phyloP scores from a whole-genome alignment of 1,140 invertebrate species.

The Paracyclopina nana region DNA sequence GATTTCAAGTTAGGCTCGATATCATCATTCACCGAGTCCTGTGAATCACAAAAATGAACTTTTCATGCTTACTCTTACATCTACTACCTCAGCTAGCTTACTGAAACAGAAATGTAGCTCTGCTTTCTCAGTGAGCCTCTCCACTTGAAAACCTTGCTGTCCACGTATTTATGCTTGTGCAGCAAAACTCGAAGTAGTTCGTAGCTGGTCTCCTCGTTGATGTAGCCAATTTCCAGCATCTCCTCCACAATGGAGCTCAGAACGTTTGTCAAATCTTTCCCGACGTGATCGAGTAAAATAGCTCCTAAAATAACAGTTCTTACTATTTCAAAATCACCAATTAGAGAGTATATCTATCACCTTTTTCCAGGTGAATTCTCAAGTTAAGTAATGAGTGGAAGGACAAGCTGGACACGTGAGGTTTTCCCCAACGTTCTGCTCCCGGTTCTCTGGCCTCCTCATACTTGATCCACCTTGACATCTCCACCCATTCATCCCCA shows the following conservation, averaged over 20 bases:
- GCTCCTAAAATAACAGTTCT: too few species aligned
- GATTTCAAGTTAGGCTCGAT: too few species aligned
- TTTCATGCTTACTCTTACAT: too few species aligned
- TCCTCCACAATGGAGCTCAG: conserved; percentile 64
- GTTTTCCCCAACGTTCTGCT: conserved; percentile 33
- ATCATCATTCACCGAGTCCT: too few species aligned
- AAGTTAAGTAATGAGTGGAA: conserved; percentile 62
- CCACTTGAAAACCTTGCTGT: conserved; percentile 50
- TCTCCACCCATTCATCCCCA: conserved; percentile 14
- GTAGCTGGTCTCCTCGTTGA: conserved; percentile 54
- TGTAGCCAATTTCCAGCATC: conserved; percentile 66
- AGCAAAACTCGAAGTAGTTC: conserved; percentile 62
- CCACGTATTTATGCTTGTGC: conserved; percentile 61
- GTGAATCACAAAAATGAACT: too few species aligned
- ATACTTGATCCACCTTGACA: conserved; percentile 36
- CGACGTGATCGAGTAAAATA: conserved; percentile 68
- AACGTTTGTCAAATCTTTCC: conserved; percentile 62
- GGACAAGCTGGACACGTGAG: conserved; percentile 75
- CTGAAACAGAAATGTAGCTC: too few species aligned
- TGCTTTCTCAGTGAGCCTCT: too few species aligned
- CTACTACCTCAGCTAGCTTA: too few species aligned
- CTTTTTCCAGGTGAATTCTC: conserved; percentile 3
- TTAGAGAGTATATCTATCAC: too few species aligned
- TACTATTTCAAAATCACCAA: too few species aligned
- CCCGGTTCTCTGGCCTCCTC: conserved; percentile 36